phyloP scores from a whole-genome alignment of 2,113 vertebrate genomes.

The Natator depressus region DNA sequence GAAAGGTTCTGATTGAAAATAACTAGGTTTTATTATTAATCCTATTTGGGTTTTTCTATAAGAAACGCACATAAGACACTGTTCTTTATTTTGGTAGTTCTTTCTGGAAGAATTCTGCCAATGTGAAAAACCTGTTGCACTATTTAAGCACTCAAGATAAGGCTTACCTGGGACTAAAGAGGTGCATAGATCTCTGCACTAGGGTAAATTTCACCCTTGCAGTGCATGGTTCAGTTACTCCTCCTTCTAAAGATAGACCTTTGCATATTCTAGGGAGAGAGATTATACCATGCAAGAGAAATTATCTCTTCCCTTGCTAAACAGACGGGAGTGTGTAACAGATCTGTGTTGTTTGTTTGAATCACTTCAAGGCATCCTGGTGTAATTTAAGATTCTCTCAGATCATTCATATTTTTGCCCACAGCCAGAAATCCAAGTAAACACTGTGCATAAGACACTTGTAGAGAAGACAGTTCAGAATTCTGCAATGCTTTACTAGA shows the following conservation, averaged over 20 bases:
- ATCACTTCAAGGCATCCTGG: background rate
- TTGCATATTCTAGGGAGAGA: background rate
- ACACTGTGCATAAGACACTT: conserved; percentile 9
- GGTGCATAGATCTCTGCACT: accelerated
- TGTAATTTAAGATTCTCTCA: conserved; percentile 12
- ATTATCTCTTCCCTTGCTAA: background rate
- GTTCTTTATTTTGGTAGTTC: accelerated
- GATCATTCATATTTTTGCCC: conserved; percentile 1
- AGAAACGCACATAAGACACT: background rate
- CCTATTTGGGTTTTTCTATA: background rate
- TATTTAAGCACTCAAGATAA: background rate
- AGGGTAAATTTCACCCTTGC: background rate
- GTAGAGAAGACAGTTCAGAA: conserved; percentile 25
- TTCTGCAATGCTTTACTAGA: background rate
- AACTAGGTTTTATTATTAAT: background rate
- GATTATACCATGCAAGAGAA: background rate
- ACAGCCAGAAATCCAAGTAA: conserved; percentile 22
- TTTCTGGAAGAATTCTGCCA: background rate
- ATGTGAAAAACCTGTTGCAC: background rate
- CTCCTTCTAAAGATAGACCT: background rate
- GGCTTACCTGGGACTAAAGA: background rate
- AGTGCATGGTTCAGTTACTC: background rate
- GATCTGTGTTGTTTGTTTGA: background rate
- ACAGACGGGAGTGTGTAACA: background rate
- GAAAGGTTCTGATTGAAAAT: background rate